phyloP scores from a whole-genome alignment of 2,113 vertebrate genomes.

The Ovis aries region DNA sequence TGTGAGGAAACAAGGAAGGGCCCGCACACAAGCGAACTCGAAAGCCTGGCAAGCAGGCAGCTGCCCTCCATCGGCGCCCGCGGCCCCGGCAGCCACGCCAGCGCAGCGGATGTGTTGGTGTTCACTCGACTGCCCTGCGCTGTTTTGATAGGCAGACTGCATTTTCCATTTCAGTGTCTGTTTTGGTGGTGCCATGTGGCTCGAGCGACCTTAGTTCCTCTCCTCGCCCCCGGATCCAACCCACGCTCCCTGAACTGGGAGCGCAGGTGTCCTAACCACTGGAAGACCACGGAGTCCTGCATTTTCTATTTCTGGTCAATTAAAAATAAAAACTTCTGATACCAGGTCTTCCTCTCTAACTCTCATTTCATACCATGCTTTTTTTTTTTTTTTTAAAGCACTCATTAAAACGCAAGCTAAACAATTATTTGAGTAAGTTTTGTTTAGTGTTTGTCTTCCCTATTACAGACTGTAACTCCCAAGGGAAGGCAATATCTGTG shows the following conservation, averaged over 20 bases:
- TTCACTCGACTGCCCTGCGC: background rate
- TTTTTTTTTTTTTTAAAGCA: background rate
- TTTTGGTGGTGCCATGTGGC: background rate
- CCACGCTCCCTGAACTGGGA: background rate
- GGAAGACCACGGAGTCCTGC: fast-evolving
- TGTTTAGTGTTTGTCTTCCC: background rate
- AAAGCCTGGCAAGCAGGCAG: background rate
- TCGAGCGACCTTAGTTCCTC: fast-evolving
- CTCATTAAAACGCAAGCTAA: background rate
- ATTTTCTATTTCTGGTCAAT: background rate
- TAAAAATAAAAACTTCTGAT: background rate
- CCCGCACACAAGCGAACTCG: background rate
- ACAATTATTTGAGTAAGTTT: background rate
- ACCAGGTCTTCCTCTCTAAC: background rate
- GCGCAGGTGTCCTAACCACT: background rate
- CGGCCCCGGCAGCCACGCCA: background rate
- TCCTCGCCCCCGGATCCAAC: background rate
- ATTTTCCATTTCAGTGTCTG: background rate
- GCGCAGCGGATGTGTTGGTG: fast-evolving
- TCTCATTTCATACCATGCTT: background rate
- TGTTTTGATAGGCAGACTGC: background rate
- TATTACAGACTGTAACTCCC: background rate
- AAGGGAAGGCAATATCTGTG: background rate
- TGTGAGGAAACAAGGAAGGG: background rate
- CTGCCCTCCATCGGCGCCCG: fast-evolving